Conservation (phyloP, 2,113 vertebrate genomes). For the Acinonyx jubatus region DNA sequence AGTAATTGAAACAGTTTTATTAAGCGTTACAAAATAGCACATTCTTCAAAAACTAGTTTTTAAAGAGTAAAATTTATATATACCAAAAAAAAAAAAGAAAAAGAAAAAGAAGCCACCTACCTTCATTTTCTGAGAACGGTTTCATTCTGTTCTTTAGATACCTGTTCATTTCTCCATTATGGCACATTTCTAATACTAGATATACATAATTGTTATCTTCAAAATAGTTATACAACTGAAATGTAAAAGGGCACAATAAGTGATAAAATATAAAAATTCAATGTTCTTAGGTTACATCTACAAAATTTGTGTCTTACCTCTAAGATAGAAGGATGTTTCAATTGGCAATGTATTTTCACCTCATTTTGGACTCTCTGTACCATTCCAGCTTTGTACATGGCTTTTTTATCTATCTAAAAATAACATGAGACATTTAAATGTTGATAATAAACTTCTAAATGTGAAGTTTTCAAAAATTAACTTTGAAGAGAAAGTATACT, state of each 20-base stretch:
- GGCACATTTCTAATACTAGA: constrained; percentile 98
- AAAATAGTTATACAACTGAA: constrained; percentile 98
- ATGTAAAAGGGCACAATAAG: constrained; percentile 62
- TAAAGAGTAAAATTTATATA: neutral
- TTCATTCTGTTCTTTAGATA: constrained; percentile 93
- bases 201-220: constrained; percentile 99
- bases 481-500: neutral
- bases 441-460: neutral
- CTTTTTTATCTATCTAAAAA: constrained; percentile 98
- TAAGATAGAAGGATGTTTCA: constrained; percentile 97
- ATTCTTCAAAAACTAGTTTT: constrained; percentile 34
- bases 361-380: constrained; percentile 97
- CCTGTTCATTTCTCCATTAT: constrained; percentile 98
- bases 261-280: constrained; percentile 9
- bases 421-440: constrained; percentile 24
- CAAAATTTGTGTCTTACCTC: constrained; percentile 89
- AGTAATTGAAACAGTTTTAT: constrained; percentile 23
- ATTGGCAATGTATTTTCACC: constrained; percentile 97
- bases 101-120: constrained; percentile 78
- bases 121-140: constrained; percentile 95
- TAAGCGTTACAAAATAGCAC: constrained; percentile 11
- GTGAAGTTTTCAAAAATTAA: neutral
- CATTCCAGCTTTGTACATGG: constrained; percentile 98
- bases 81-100: neutral
- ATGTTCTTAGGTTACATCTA: neutral